These are phyloP conservation scores for Synergus itoensis DNA, from an alignment of 2,888 invertebrate genomes.

Conservation along the genomic window DNA sequence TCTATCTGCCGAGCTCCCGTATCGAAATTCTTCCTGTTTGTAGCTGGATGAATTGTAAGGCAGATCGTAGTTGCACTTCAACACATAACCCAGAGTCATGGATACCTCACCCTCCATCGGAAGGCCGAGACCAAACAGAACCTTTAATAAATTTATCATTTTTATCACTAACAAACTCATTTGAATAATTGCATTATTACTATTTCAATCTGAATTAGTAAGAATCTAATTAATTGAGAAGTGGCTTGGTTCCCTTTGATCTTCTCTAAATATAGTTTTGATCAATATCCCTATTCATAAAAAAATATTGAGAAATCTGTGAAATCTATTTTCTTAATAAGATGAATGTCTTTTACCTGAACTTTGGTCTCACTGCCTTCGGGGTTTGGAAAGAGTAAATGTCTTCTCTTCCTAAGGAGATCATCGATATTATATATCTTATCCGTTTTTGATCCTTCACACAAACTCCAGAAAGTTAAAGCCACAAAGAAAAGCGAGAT, in stretches of 20 bases:
- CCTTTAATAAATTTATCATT: conserved; percentile 76
- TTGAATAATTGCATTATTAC: neutral
- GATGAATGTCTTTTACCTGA: conserved; percentile 57
- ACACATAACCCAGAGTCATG: conserved; percentile 83
- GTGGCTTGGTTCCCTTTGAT: too few relatives aligned
- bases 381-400: conserved; percentile 67
- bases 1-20: conserved; percentile 55
- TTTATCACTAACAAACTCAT: neutral
- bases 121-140: conserved; percentile 84
- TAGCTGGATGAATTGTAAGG: conserved; percentile 83
- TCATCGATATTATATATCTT: conserved; percentile 45
- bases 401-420: conserved; percentile 60
- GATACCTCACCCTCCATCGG: conserved; percentile 83
- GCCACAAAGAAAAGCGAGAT: conserved; percentile 14
- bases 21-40: conserved; percentile 76
- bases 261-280: too few relatives aligned
- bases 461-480: conserved; percentile 24
- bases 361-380: conserved; percentile 68
- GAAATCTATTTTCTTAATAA: conserved; percentile 19
- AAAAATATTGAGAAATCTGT: conserved; percentile 13
- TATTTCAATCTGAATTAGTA: too few relatives aligned
- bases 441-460: conserved; percentile 34
- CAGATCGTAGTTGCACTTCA: conserved; percentile 84
- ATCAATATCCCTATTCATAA: too few relatives aligned
- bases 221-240: too few relatives aligned